These are phyloP conservation scores for Sula dactylatra DNA, from an alignment of 2,113 vertebrate species.

Conservation along the genomic window DNA sequence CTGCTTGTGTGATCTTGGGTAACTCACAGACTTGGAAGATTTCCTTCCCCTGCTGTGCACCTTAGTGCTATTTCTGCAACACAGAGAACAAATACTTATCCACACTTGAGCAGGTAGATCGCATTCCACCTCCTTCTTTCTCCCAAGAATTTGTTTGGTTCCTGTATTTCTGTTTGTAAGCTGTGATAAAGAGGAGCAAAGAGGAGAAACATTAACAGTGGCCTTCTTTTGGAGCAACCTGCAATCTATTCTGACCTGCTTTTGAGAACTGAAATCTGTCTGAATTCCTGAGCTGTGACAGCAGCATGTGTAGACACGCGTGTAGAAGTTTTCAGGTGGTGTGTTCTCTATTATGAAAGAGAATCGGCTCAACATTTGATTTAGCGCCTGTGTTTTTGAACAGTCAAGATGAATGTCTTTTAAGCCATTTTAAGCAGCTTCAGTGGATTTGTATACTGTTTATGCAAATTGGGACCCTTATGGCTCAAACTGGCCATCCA, in stretches of 20 bases:
- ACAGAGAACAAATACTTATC: not conserved
- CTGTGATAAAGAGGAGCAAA: not conserved
- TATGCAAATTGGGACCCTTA: not conserved
- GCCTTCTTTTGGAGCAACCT: not conserved
- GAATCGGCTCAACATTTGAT: not conserved
- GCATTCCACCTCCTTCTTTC: not conserved
- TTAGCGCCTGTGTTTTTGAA: not conserved
- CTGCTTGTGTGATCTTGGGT: slow-evolving; percentile 24
- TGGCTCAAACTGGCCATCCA: not conserved
- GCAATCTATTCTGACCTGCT: slow-evolving; percentile 30
- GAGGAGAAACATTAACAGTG: not conserved
- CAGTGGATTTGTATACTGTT: not conserved
- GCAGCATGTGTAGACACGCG: not conserved
- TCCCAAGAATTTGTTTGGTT: not conserved
- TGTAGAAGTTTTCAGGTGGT: slow-evolving; percentile 12
- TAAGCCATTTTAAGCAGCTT: not conserved
- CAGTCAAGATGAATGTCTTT: not conserved
- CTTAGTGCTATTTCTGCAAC: not conserved
- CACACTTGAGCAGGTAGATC: not conserved
- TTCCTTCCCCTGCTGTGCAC: not conserved
- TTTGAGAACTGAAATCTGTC: slow-evolving; percentile 1
- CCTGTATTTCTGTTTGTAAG: not conserved
- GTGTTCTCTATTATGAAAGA: slow-evolving; percentile 24
- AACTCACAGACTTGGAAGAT: slow-evolving; percentile 23
- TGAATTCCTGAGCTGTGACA: slow-evolving; percentile 56